Percentiles rank a stretch among this genome's conserved stretches.
These are phyloP conservation scores for Xestia c-nigrum DNA, from an alignment of 2,888 invertebrate genomes.

Conservation along the genomic window DNA sequence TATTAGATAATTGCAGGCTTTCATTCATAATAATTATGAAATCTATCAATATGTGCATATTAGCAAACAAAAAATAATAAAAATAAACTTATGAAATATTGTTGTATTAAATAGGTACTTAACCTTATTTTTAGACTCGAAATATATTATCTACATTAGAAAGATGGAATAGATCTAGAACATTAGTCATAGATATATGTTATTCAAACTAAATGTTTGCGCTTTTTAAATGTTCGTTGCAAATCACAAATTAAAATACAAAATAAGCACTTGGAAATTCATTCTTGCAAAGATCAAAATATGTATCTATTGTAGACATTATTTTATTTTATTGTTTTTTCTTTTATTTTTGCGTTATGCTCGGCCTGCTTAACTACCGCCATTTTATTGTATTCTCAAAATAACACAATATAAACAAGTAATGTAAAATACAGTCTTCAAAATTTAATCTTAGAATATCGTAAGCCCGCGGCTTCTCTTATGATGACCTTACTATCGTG, in stretches of 20 bases:
- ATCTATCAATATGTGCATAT: slow-evolving; percentile 47
- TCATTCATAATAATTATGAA: slow-evolving; percentile 42
- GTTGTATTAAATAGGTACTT: slow-evolving; percentile 78
- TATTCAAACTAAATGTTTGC: slow-evolving; percentile 66
- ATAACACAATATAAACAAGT: neutral
- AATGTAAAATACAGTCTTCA: neutral
- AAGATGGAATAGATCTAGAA: slow-evolving; percentile 71
- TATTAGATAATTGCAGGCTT: slow-evolving; percentile 75
- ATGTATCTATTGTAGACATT: neutral
- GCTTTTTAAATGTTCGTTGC: slow-evolving; percentile 78
- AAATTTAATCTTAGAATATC: neutral
- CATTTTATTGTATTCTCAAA: neutral
- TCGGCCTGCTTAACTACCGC: neutral
- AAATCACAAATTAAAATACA: slow-evolving; percentile 53
- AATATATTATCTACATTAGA: slow-evolving; percentile 82
- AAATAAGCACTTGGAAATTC: slow-evolving; percentile 57
- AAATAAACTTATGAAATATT: slow-evolving; percentile 67
- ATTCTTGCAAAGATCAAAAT: slow-evolving; percentile 15
- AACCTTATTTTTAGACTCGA: slow-evolving; percentile 85
- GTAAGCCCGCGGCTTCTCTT: too few species aligned
- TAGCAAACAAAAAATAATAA: slow-evolving; percentile 12
- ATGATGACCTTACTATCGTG: neutral
- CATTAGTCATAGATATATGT: slow-evolving; percentile 54
- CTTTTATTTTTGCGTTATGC: neutral
- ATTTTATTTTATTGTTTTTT: neutral